Conservation (phyloP, 1,140 invertebrate genomes). For the Tribolium madens region DNA sequence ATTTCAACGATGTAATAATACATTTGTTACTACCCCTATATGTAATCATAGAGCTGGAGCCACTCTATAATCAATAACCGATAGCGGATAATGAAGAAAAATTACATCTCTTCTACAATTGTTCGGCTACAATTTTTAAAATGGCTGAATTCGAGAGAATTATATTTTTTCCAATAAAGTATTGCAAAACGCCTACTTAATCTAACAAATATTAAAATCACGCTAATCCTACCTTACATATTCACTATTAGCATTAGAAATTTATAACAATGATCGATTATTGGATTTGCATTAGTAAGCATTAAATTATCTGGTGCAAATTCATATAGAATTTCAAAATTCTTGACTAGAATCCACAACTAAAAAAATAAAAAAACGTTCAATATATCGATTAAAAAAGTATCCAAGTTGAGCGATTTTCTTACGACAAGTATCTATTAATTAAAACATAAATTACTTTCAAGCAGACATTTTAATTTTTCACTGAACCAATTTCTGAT, state of each 20-base stretch:
- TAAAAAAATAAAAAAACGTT: background rate
- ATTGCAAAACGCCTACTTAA: background rate
- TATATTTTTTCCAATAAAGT: background rate
- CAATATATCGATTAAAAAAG: background rate
- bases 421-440: background rate
- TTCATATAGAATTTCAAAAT: background rate
- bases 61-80: constrained; percentile 40
- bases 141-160: background rate
- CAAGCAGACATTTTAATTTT: background rate
- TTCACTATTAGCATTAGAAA: no score
- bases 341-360: background rate
- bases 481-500: background rate
- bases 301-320: background rate
- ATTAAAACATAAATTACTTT: background rate
- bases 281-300: no score
- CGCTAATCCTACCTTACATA: background rate
- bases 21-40: constrained; percentile 41
- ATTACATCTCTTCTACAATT: constrained; percentile 10
- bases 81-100: constrained; percentile 26
- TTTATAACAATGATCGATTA: background rate
- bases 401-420: background rate
- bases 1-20: constrained; percentile 35
- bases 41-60: constrained; percentile 29
- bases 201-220: background rate
- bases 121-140: constrained; percentile 3